Percentiles rank a stretch among this genome's conserved stretches.
Evolutionary conservation across 2,888 invertebrate genomes (phyloP).

Genomic region (Crocallis elinguaria): DNA sequence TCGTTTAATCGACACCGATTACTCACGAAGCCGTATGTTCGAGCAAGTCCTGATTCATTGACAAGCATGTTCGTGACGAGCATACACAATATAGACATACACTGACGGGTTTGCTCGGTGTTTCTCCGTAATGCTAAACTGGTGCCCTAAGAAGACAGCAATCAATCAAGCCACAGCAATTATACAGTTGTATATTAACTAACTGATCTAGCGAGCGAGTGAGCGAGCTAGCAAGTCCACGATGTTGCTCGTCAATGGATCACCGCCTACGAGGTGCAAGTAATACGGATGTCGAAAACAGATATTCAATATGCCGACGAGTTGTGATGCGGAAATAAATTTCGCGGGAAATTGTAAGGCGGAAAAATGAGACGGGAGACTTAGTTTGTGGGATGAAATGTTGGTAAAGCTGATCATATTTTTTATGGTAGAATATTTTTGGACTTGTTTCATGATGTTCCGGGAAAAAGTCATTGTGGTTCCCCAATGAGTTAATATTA

Average conservation of each 20-base stretch:
- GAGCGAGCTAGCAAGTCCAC: not conserved
- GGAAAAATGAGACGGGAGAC: slow-evolving; percentile 25
- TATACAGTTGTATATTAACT: too few species aligned
- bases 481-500: too few species aligned
- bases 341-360: slow-evolving; percentile 35
- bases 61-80: not conserved
- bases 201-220: not conserved
- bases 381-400: slow-evolving; percentile 17
- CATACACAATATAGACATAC: too few species aligned
- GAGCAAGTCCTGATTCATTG: slow-evolving; percentile 10
- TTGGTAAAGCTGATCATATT: slow-evolving; percentile 11
- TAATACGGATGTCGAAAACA: slow-evolving; percentile 52
- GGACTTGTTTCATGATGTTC: not conserved
- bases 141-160: not conserved
- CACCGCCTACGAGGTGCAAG: slow-evolving; percentile 22
- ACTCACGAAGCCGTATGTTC: slow-evolving; percentile 65
- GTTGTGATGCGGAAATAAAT: slow-evolving; percentile 38
- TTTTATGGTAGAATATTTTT: slow-evolving; percentile 5
- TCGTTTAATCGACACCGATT: slow-evolving; percentile 75
- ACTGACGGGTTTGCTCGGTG: not conserved
- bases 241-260: slow-evolving; percentile 6
- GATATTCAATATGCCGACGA: slow-evolving; percentile 52
- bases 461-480: not conserved
- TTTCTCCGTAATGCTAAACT: too few species aligned
- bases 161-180: too few species aligned